Percentiles rank a stretch among this genome's conserved stretches.
phyloP scores from a whole-genome alignment of 2,113 vertebrate species.

The Acrocephalus kingi region DNA sequence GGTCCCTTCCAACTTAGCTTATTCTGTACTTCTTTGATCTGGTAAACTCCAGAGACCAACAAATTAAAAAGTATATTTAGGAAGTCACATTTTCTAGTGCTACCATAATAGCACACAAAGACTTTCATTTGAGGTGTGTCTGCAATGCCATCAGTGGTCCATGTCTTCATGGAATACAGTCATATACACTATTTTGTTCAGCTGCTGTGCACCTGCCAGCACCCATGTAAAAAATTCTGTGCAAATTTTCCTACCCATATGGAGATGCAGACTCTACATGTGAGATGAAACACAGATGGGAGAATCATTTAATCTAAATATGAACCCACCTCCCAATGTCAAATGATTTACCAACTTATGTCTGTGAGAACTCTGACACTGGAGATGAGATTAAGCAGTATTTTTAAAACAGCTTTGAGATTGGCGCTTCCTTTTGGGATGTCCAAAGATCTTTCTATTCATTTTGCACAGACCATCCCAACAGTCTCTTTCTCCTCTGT shows the following conservation, averaged over 20 bases:
- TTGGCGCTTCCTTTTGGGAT: background rate
- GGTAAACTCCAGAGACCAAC: background rate
- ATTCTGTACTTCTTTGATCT: background rate
- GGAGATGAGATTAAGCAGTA: background rate
- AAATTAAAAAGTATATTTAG: background rate
- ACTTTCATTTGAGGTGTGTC: background rate
- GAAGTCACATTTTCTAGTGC: background rate
- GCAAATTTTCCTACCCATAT: background rate
- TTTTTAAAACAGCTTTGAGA: background rate
- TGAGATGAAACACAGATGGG: background rate
- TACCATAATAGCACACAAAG: background rate
- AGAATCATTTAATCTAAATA: background rate
- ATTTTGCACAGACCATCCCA: background rate
- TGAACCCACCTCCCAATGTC: background rate
- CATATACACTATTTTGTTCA: background rate
- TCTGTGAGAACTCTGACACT: background rate
- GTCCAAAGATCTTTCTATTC: background rate
- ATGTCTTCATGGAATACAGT: background rate
- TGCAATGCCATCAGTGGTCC: background rate
- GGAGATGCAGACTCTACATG: background rate
- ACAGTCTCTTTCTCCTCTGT: background rate
- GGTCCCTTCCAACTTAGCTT: background rate
- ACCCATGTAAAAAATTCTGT: background rate
- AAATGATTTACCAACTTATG: background rate
- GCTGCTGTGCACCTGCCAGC: background rate